Evolutionary conservation across 1,140 invertebrate species (phyloP), one percentile per base, ranked within the genome.

Genomic region (Globodera rostochiensis): DNA sequence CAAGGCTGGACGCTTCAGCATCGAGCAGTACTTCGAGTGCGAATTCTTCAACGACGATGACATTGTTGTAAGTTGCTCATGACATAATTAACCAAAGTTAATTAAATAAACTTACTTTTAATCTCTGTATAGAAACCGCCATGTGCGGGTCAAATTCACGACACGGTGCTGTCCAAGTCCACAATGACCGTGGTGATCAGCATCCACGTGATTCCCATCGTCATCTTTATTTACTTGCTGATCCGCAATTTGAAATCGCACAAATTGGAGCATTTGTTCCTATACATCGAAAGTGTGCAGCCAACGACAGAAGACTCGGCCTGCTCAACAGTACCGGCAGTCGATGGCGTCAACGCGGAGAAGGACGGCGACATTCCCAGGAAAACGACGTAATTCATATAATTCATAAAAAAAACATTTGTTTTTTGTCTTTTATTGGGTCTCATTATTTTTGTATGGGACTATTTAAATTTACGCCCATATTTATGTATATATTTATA

Each of bases 11-110:
- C 77, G 86, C 25, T 50, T 87, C 9, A 83, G 81, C 11, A 86
- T 86, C 82, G 86, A 86, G 73, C 74, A 88, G 5, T 86, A 84
- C 79, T 86, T 86, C 80, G 84, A 85, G n/a, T 86, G 86, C 57
- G 86, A 86, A 75, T 86, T 86, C 77, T 88, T 87, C 77, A 86
- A 86, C 71, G 86, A 86, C 57, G 86, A 86, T 67, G 86, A 86
- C 73, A 86, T 86, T 76, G 85, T 86, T 71, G 85, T 86, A 74
- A 19, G 36, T 7, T 53, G 7, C 19, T 64, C 19, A 6, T 64
- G 15, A n/a, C 11, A 19, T 19, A 19, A 6, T 19, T 64, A 6
- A 60, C 11, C 13, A 15, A 80, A 25, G 1, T 45, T 53, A 64
- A 85, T 86, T 83, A n/a, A 50, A 8, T 53, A 73, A 36, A 76